phyloP scores from a whole-genome alignment of 64 coral and sea anemone genomes.

The Dendrophyllia cribrosa region DNA sequence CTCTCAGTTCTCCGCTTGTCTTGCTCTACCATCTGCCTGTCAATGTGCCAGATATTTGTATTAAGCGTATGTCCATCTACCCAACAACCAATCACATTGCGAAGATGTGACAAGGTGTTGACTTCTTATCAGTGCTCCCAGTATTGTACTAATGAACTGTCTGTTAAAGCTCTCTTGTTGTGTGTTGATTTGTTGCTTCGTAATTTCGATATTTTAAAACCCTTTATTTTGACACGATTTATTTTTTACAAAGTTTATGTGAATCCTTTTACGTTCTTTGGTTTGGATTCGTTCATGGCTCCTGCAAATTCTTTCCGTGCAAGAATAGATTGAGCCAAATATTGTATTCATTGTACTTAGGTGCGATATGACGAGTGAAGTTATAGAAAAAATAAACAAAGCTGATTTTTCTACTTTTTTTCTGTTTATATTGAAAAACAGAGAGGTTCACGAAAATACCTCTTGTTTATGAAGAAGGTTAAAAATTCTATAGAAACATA shows the following conservation, averaged over 20 bases:
- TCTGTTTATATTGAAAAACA: conserved; percentile 12
- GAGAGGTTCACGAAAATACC: not conserved
- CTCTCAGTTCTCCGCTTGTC: not conserved
- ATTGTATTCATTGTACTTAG: not conserved
- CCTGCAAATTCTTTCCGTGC: not conserved
- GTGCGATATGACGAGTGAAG: not conserved
- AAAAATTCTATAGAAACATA: too few relatives aligned
- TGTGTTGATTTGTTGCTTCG: not conserved
- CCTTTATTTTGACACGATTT: not conserved
- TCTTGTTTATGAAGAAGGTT: not conserved
- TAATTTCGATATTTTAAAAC: not conserved
- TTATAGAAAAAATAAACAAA: conserved; percentile 16
- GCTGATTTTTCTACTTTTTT: not conserved
- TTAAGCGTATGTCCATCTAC: conserved; percentile 1
- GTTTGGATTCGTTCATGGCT: not conserved
- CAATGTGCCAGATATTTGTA: conserved; percentile 36
- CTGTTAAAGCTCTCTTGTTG: conserved; percentile 17
- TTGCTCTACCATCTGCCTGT: conserved; percentile 16
- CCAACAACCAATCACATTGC: not conserved
- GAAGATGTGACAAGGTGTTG: not conserved
- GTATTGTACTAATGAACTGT: conserved; percentile 47
- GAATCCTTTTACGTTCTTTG: not conserved
- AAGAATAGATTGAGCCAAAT: not conserved
- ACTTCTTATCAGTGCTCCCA: not conserved
- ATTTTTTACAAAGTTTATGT: not conserved